Evolutionary conservation across 2,888 invertebrate genomes (phyloP).

Genomic region (Amphipoea lucens): DNA sequence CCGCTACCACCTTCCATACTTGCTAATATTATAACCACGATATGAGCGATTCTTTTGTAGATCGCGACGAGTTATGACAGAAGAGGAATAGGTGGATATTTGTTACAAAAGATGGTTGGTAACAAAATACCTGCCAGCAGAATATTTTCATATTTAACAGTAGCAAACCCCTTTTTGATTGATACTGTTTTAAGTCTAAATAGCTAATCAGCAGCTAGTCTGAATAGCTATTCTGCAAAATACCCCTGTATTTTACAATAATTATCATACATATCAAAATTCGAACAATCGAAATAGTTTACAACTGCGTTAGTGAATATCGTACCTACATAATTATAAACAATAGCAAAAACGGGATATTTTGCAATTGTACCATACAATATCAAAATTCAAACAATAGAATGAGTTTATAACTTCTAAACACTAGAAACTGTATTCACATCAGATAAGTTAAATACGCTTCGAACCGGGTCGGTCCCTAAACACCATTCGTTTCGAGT

Average conservation of each 20-base stretch:
- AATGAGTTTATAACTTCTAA: conserved; percentile 35
- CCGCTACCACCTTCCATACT: not conserved
- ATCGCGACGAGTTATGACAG: not conserved
- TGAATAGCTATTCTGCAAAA: not conserved
- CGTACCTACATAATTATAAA: not conserved
- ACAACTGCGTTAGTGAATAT: not conserved
- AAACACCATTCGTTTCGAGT: conserved; percentile 33
- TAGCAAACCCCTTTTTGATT: not conserved
- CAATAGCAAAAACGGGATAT: not conserved
- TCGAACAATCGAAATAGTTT: conserved; percentile 24
- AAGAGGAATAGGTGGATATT: not conserved
- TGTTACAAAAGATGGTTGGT: conserved; percentile 1
- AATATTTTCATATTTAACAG: not conserved
- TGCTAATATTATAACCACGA: not conserved
- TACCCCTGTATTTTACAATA: not conserved
- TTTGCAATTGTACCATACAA: conserved; percentile 22
- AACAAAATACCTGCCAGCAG: not conserved
- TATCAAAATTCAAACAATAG: conserved; percentile 33
- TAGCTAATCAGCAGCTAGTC: no score
- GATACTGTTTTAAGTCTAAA: not conserved
- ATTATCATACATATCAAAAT: conserved; percentile 29
- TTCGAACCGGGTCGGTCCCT: conserved; percentile 38
- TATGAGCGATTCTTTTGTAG: not conserved
- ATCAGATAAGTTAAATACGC: conserved; percentile 45
- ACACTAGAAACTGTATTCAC: conserved; percentile 44